These are phyloP conservation scores for Cladopsammia gracilis DNA, from an alignment of 64 coral and sea anemone genomes.

Conservation along the genomic window DNA sequence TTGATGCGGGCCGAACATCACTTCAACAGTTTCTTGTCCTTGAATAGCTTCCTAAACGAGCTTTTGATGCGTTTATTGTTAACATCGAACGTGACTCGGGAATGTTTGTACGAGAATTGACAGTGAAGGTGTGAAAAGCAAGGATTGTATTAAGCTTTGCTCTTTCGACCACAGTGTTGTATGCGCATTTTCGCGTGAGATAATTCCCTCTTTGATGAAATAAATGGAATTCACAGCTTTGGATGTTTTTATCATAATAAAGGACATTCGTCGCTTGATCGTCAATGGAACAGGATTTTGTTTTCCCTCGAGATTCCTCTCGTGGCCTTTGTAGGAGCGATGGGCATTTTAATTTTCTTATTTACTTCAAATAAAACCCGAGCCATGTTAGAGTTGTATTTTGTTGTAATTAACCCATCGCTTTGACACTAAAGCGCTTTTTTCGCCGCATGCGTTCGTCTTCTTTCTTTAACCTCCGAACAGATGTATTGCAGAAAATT, in stretches of 20 bases:
- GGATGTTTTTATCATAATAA: not conserved
- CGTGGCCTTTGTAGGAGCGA: not conserved
- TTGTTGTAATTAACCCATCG: not conserved
- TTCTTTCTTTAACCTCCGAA: not conserved
- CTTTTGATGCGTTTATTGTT: not conserved
- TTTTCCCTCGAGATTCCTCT: not conserved
- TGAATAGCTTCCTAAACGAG: slow-evolving; percentile 34
- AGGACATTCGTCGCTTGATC: not conserved
- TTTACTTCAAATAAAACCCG: too few species aligned
- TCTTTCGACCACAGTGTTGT: not conserved
- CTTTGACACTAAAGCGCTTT: not conserved
- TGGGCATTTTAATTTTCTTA: too few species aligned
- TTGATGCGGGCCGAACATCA: not conserved
- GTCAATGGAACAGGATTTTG: not conserved
- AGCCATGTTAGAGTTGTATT: not conserved
- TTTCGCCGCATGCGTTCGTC: not conserved
- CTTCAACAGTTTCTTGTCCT: not conserved
- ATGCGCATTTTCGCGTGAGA: not conserved
- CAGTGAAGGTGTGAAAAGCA: not conserved
- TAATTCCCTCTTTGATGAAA: not conserved
- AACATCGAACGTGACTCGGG: slow-evolving; percentile 2
- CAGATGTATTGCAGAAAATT: not conserved
- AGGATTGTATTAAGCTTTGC: not conserved
- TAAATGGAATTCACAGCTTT: not conserved
- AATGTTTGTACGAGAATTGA: not conserved